These are phyloP conservation scores for Anas georgica DNA, from an alignment of 2,797 vertebrate species.

Conservation along the genomic window DNA sequence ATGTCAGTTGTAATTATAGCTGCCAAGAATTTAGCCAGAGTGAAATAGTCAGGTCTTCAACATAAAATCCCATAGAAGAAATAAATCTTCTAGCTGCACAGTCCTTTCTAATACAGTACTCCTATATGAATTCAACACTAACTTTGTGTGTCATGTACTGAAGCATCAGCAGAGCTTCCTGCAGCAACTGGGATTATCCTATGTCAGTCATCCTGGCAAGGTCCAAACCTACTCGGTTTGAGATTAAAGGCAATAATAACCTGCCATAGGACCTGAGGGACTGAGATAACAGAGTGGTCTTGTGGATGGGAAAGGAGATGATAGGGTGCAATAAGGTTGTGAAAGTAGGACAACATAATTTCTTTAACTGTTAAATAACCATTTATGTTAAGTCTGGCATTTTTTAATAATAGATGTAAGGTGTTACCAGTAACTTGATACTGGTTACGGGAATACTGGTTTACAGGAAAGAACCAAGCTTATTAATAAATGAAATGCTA, in stretches of 20 bases:
- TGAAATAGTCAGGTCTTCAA: not conserved
- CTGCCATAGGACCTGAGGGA: not conserved
- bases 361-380: not conserved
- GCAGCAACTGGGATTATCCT: not conserved
- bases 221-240: not conserved
- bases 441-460: not conserved
- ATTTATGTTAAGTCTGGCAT: not conserved
- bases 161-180: not conserved
- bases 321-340: not conserved
- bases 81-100: not conserved
- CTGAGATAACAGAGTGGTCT: not conserved
- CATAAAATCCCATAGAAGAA: not conserved
- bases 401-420: not conserved
- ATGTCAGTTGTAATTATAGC: not conserved
- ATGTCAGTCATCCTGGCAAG: not conserved
- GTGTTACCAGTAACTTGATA: not conserved
- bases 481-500: not conserved
- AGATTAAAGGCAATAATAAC: conserved; percentile 21
- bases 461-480: not conserved
- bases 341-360: not conserved
- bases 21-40: not conserved
- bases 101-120: not conserved
- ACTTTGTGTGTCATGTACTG: not conserved
- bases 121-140: not conserved
- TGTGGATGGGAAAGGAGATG: not conserved